Percentiles rank a stretch among this genome's conserved stretches.
Evolutionary conservation across 2,113 vertebrate species (phyloP).

Genomic region (Zapus hudsonius): DNA sequence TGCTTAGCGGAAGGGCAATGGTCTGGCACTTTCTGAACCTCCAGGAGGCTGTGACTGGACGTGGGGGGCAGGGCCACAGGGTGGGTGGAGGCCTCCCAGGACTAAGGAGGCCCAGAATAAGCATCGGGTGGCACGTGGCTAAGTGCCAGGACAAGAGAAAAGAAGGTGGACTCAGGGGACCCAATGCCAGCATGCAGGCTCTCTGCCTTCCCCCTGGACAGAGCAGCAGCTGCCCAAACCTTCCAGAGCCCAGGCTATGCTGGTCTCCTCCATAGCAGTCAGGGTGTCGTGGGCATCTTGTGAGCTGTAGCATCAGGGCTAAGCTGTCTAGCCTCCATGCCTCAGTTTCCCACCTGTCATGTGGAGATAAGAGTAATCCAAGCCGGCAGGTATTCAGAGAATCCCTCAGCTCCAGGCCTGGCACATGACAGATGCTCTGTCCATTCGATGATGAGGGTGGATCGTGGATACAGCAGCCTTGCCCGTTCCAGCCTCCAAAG

Average conservation of each 20-base stretch:
- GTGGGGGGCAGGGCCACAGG: background rate
- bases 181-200: background rate
- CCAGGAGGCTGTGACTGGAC: background rate
- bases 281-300: background rate
- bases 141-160: background rate
- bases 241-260: background rate
- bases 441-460: background rate
- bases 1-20: background rate
- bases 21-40: background rate
- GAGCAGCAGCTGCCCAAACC: background rate
- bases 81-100: accelerated
- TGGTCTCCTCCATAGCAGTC: background rate
- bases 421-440: background rate
- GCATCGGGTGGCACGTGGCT: too few relatives aligned
- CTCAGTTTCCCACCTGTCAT: background rate
- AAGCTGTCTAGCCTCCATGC: too few relatives aligned
- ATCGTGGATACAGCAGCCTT: background rate
- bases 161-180: background rate
- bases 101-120: background rate
- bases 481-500: background rate
- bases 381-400: background rate
- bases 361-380: background rate
- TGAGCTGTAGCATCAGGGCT: too few relatives aligned
- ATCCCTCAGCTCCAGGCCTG: background rate
- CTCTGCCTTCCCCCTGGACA: background rate